A percentile compares a stretch with the other conserved stretches of the same genome.
phyloP scores from a whole-genome alignment of 2,888 invertebrate species.

The Xestia sexstrigata region DNA sequence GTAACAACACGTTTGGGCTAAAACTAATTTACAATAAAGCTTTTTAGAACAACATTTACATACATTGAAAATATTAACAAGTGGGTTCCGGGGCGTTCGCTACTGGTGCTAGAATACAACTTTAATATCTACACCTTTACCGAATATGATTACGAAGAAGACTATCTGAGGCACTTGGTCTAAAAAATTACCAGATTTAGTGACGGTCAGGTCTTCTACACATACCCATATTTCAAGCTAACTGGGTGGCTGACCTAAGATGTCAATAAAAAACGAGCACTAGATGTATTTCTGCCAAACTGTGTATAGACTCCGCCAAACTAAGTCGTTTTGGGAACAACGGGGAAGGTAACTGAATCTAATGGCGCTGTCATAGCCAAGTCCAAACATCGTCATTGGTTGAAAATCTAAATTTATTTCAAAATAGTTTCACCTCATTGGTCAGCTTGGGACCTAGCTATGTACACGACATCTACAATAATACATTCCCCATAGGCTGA shows the following conservation, averaged over 20 bases:
- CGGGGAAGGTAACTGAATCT: conserved; percentile 5
- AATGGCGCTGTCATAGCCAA: conserved; percentile 1
- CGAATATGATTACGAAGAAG: conserved; percentile 62
- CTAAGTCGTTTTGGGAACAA: conserved; percentile 27
- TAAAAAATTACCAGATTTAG: conserved; percentile 44
- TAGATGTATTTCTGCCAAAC: conserved; percentile 33
- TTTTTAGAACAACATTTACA: conserved; percentile 89
- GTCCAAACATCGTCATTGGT: neutral
- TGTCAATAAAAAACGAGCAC: conserved; percentile 37
- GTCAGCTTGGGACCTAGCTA: neutral
- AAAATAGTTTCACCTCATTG: neutral
- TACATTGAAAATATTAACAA: conserved; percentile 83
- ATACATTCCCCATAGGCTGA: conserved; percentile 15
- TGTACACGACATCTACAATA: neutral
- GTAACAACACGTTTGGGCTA: conserved; percentile 84
- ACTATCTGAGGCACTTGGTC: conserved; percentile 67
- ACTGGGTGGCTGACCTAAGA: conserved; percentile 36
- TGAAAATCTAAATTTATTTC: neutral
- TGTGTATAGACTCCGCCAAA: conserved; percentile 31
- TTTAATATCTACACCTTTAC: conserved; percentile 43
- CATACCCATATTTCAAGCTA: conserved; percentile 51
- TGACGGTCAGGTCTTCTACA: conserved; percentile 58
- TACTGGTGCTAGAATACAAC: conserved; percentile 67
- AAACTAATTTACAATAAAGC: conserved; percentile 89
- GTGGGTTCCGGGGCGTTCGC: conserved; percentile 72